Conservation (phyloP, 2,797 vertebrate species). For the Anguilla obscura region DNA sequence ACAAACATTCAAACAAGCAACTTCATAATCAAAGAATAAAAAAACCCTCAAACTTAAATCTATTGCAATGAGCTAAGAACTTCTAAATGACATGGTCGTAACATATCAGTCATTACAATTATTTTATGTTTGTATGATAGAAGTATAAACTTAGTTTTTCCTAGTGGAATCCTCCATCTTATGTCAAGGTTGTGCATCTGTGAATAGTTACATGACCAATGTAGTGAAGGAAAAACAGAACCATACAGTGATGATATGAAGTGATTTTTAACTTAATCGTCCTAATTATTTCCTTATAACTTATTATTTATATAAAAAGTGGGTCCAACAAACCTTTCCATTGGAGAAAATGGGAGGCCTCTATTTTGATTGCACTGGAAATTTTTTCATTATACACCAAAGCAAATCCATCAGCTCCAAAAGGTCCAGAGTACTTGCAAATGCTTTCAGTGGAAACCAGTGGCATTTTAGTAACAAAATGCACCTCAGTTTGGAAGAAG, state of each 20-base stretch:
- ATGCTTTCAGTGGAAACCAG: background rate
- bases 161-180: background rate
- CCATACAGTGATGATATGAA: too few species aligned
- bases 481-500: background rate
- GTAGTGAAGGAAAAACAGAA: background rate
- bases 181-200: background rate
- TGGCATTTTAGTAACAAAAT: background rate
- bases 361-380: background rate
- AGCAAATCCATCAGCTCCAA: background rate
- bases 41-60: background rate
- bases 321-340: background rate
- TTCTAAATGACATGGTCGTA: background rate
- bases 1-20: background rate
- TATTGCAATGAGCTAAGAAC: background rate
- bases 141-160: background rate
- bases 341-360: background rate
- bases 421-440: constrained; percentile 13
- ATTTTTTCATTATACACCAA: background rate
- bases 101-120: background rate
- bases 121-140: background rate
- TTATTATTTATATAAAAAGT: background rate
- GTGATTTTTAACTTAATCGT: background rate
- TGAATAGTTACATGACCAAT: background rate
- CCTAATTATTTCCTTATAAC: background rate
- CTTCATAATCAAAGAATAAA: too few species aligned